Evolutionary conservation across 2,888 invertebrate genomes (phyloP), one percentile per base, ranked within the genome.

Genomic region (Phaonia tiefii): DNA sequence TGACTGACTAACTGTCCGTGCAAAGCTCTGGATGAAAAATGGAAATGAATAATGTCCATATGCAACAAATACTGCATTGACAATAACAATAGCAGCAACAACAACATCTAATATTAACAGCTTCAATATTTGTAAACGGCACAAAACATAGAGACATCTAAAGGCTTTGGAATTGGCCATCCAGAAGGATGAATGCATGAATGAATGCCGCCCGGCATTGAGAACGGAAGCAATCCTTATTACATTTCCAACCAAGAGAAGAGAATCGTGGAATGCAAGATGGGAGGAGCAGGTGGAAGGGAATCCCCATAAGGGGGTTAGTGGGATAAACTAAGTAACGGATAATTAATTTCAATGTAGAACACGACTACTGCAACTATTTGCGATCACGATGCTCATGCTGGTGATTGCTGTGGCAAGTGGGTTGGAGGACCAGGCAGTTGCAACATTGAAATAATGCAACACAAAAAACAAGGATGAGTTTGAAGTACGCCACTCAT

Each of bases 21-120:
- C 1, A 1, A 54, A 54, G 54, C 54, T 25, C 11, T 22, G 54
- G 25, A 25, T 10, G 25, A 5, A 15, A 54, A 54, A 87, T 86
- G 84, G 86, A 87, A 88, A 87, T 88, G 86, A 88, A 88, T 87
- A 87, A 87, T 81, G 75, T 81, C 72, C 72, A 58, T 65, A 72
- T 79, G 75, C 72, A 82, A 71, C 79, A 82, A 82, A 79, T 76
- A 79, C 79, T 83, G 73, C 81, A 83, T 84, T 81, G 79, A 75
- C 71, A 81, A 79, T 75, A 75, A 78, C 75, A 63, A 44, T 15
- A 63, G 22, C 63, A 39, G 67, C 54, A 78, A 71, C 78, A 71
- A 54, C 71, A 26, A 20, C 56, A 78, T 44, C 46, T 71, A 73
- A n/a, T n/a, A n/a, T n/a, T n/a, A 54, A 39, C 42, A 42, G 63